Evolutionary conservation across 2,797 vertebrate species (phyloP), one percentile per base, ranked within the genome.

Genomic region (Nyctalus aviator): DNA sequence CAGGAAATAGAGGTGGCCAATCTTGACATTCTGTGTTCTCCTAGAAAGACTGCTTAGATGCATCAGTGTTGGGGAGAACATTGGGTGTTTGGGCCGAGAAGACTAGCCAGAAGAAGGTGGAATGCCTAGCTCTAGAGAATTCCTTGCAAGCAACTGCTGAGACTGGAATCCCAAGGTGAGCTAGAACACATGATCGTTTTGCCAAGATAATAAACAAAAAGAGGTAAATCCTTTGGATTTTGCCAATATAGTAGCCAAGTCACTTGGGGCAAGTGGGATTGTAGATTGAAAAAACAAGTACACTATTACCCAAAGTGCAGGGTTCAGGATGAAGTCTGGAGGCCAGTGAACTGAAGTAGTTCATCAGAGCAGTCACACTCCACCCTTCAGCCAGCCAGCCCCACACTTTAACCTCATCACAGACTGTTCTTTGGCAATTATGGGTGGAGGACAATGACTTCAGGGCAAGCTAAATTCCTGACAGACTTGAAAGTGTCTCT

Each of bases 41-140:
- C 17, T 25, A 35, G 21, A 75, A 90, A 5, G 15, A 57, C 15
- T 14, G 12, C 6, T 59, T 23, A 90, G 50, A 14, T 25, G 50
- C 14, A 10, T 3, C 21, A 77, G 18, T 53, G 23, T 14, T 62
- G 13, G 46, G 50, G 68, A 62, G 32, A 44, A 35, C 8, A n/a
- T 0, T n/a, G 46, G 12, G 23, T n/a, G 11, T 11, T 1, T 1
- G 20, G 46, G 0, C 37, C 37, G n/a, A 71, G 32, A 46, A 18
- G 32, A 41, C 0, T 4, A 27, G 10, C 41, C 17, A 23, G 14
- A 23, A 14, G 21, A 46, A 69, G 20, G 14, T 27, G 1, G 8
- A 41, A 21, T 6, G n/a, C 30, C 46, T 62, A 3, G 20, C 87
- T 10, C 82, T 64, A 62, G 35, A 71, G 21, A 79, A 44, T 2